phyloP scores from a whole-genome alignment of 2,888 invertebrate species.

The Drepana falcataria region DNA sequence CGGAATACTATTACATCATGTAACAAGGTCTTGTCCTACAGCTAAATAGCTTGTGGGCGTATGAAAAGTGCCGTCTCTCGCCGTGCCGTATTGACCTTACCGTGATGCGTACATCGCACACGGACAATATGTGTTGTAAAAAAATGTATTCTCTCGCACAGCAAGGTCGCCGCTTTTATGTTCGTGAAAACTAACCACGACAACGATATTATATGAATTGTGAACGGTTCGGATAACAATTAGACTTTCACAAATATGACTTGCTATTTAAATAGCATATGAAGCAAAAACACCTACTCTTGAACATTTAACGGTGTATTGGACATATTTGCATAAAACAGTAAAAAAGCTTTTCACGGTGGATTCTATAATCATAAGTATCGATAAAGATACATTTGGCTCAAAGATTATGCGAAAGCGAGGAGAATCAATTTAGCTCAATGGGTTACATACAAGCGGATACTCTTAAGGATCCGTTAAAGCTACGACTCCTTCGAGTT shows the following conservation, averaged over 20 bases:
- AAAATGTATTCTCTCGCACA: slow-evolving; percentile 40
- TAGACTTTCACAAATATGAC: slow-evolving; percentile 23
- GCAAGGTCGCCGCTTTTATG: slow-evolving; percentile 42
- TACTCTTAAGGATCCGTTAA: too few species aligned
- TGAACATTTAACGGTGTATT: neutral
- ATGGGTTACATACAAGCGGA: too few species aligned
- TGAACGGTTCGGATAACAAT: slow-evolving; percentile 16
- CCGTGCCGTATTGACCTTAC: slow-evolving; percentile 38
- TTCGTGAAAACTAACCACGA: slow-evolving; percentile 43
- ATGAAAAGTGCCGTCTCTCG: slow-evolving; percentile 35
- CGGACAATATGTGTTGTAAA: slow-evolving; percentile 24
- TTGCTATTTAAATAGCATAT: slow-evolving; percentile 1
- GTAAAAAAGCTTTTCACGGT: neutral
- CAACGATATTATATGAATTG: slow-evolving; percentile 34
- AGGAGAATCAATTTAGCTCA: neutral
- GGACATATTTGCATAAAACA: neutral
- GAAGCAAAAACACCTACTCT: neutral
- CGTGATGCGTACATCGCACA: slow-evolving; percentile 22
- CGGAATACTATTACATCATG: slow-evolving; percentile 9
- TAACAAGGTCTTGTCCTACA: slow-evolving; percentile 21
- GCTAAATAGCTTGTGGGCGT: slow-evolving; percentile 49
- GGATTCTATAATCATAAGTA: neutral
- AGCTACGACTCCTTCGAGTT: too few species aligned
- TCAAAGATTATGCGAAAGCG: neutral
- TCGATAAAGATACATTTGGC: neutral